A percentile compares a stretch with the other conserved stretches of the same genome.
Conservation (phyloP, 2,113 vertebrate genomes). For the Callipepla squamata region DNA sequence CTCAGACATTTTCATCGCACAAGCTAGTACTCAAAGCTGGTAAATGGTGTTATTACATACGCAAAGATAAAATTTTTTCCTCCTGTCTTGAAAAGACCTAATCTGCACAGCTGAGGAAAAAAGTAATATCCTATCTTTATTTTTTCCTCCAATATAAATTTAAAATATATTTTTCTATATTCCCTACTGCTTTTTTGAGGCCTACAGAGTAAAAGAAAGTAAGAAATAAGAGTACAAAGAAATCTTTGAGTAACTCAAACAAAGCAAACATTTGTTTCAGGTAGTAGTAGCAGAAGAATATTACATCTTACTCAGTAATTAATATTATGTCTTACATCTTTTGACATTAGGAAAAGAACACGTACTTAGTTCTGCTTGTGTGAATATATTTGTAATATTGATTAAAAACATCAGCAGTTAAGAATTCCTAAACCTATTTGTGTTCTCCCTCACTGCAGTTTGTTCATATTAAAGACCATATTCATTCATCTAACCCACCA, state of each 20-base stretch:
- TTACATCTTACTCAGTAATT: neutral
- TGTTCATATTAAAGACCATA: neutral
- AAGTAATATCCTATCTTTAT: neutral
- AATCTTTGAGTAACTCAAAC: neutral
- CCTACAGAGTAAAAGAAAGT: neutral
- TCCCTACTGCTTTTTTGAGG: neutral
- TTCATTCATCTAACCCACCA: accelerated
- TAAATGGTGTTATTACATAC: neutral
- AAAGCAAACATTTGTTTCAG: neutral
- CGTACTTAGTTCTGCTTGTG: neutral
- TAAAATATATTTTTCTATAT: neutral
- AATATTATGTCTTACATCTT: neutral
- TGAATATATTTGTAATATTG: neutral
- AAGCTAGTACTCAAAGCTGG: neutral
- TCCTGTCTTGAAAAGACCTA: neutral
- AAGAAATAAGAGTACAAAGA: neutral
- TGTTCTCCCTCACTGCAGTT: neutral
- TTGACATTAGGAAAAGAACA: neutral
- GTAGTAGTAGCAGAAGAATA: neutral
- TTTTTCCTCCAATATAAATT: neutral
- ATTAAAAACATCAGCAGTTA: neutral
- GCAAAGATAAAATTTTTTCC: neutral
- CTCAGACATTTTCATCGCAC: neutral
- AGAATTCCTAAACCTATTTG: neutral
- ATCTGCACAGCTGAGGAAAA: neutral